Evolutionary conservation across 2,113 vertebrate genomes (phyloP), one percentile per base, ranked within the genome.

Genomic region (Limnothrissa miodon): DNA sequence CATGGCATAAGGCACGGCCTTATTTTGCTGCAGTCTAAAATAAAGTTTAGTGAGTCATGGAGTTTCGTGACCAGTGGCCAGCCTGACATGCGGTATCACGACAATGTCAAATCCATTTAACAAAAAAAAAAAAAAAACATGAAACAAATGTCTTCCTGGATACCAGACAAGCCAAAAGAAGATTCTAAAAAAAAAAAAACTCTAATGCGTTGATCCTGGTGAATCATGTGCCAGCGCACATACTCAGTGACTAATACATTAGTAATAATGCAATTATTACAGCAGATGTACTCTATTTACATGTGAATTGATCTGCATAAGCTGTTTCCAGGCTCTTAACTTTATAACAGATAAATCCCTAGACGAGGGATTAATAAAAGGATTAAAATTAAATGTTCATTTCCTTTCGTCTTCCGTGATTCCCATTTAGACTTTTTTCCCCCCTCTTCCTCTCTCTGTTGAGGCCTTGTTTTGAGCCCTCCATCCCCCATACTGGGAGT

Each of bases 301-400:
- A 74, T 74, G 66, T 74, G 25, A 74, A 74, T 17, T 74, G 25
- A 74, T 74, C 66, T 74, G 11, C 66, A 74, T 36, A 74, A 74
- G 66, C 66, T 74, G 66, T 33, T 74, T 36, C 25, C 66, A 74
- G 66, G 66, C 66, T 74, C 29, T 33, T 17, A 36, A 74, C 9
- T 33, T 33, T 74, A 74, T 17, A 74, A 74, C 66, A 74, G 66
- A 74, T 19, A 74, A 74, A 74, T 74, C 66, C 66, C 25, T 9
- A 33, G 66, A 74, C 66, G 29, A 33, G 33, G 66, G 66, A 74
- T 74, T 74, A 74, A 74, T 74, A 33, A 74, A 4, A 33, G 25
- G 66, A 74, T 74, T 74, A 39, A 74, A 74, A 17, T 74, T 74
- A 74, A 74, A 17, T 36, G 66, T 74, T 74, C 59, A 62, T 62